These are phyloP conservation scores for Chalcis sispes DNA, from an alignment of 2,888 invertebrate genomes.

Conservation along the genomic window DNA sequence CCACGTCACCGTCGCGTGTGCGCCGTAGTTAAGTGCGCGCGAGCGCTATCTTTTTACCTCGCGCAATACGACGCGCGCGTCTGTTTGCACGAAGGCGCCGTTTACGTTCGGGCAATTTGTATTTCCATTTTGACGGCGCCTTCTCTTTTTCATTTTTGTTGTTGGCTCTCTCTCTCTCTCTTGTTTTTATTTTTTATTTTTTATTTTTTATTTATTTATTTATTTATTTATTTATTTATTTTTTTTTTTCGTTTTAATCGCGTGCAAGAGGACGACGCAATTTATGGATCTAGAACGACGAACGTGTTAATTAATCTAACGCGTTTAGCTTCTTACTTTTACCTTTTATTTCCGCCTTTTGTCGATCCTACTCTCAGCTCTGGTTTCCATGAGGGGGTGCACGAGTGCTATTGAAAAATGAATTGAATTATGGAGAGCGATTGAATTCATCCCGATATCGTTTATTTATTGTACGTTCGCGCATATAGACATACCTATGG, in stretches of 20 bases:
- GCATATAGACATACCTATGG: too few relatives aligned
- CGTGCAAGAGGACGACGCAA: neutral
- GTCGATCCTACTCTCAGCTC: neutral
- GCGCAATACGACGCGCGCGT: conserved; percentile 8
- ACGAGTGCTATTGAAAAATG: neutral
- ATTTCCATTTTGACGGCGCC: conserved; percentile 28
- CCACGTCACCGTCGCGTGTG: conserved; percentile 17
- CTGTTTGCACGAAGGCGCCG: conserved; percentile 7
- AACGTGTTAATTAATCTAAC: conserved; percentile 23
- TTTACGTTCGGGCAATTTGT: conserved; percentile 34
- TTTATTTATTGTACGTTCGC: neutral
- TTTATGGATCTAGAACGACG: conserved; percentile 27
- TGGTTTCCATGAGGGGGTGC: too few relatives aligned
- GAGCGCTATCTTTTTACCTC: neutral
- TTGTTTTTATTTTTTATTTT: too few relatives aligned
- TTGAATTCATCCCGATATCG: neutral
- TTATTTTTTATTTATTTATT: too few relatives aligned
- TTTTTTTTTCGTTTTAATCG: too few relatives aligned
- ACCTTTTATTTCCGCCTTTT: neutral
- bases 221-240: too few relatives aligned
- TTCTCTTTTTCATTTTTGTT: too few relatives aligned
- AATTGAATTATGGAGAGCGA: conserved; percentile 4
- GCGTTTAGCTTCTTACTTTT: neutral
- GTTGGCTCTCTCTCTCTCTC: too few relatives aligned
- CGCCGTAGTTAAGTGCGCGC: neutral